phyloP scores from a whole-genome alignment of 2,113 vertebrate genomes.

The Rafetus swinhoei region DNA sequence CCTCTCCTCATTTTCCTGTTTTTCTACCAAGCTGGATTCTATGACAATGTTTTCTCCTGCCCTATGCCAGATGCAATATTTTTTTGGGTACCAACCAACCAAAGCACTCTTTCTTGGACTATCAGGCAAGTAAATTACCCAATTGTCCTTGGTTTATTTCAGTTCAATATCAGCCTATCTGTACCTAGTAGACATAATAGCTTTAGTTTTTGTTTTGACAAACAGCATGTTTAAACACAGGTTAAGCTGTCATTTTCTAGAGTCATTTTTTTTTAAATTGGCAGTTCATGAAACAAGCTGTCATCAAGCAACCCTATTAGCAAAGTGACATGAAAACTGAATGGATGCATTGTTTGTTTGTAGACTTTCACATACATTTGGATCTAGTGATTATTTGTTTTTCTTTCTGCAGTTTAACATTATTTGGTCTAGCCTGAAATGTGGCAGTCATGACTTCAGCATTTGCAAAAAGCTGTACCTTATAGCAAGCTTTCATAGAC shows the following conservation, averaged over 20 bases:
- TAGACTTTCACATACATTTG: constrained; percentile 49
- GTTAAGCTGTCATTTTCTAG: constrained; percentile 22
- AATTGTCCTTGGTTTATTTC: constrained; percentile 44
- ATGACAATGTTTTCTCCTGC: constrained; percentile 23
- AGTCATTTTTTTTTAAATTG: constrained; percentile 24
- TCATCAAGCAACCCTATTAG: constrained; percentile 48
- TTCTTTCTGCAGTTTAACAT: constrained; percentile 56
- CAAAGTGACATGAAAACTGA: constrained; percentile 48
- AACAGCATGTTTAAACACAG: constrained; percentile 46
- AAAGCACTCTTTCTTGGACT: constrained; percentile 18
- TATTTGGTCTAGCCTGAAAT: constrained; percentile 70
- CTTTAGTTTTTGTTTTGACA: constrained; percentile 33
- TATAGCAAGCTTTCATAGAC: constrained; percentile 53
- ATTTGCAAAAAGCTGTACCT: constrained; percentile 62
- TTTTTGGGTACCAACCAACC: constrained; percentile 27
- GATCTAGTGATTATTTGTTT: constrained; percentile 53
- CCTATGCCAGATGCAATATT: constrained; percentile 8
- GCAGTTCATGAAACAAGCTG: constrained; percentile 57
- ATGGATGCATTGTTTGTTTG: constrained; percentile 41
- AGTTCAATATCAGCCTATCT: constrained; percentile 42
- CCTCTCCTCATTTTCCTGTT: neutral
- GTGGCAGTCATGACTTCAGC: constrained; percentile 48
- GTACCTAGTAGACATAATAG: constrained; percentile 42
- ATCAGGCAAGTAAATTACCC: constrained; percentile 10
- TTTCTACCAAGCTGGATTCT: rapidly evolving